phyloP scores from a whole-genome alignment of 2,113 vertebrate genomes.

The Eolophus roseicapilla region DNA sequence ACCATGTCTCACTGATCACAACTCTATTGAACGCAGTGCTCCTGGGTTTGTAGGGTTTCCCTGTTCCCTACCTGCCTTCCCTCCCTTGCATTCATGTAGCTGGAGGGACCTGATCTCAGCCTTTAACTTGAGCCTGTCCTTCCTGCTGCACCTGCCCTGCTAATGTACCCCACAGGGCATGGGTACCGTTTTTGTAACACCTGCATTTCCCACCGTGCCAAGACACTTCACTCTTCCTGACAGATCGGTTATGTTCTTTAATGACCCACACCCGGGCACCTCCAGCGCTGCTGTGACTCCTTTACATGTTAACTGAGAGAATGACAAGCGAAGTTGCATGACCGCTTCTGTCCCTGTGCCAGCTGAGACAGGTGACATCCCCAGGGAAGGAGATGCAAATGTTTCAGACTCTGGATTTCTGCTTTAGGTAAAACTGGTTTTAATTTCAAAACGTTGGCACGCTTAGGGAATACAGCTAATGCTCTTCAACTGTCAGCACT shows the following conservation, averaged over 20 bases:
- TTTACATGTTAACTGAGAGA: not conserved
- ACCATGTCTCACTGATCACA: not conserved
- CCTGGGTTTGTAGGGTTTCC: accelerated
- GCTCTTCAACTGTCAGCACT: not conserved
- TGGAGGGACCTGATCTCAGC: not conserved
- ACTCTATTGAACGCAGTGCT: not conserved
- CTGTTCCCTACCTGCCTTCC: not conserved
- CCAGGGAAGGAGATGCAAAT: not conserved
- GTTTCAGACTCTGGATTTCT: not conserved
- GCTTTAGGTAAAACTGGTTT: not conserved
- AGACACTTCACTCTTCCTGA: not conserved
- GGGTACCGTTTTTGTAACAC: accelerated
- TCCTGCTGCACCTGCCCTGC: accelerated
- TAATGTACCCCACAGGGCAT: not conserved
- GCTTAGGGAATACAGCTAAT: not conserved
- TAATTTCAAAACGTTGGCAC: not conserved
- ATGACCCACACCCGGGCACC: not conserved
- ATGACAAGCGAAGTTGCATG: not conserved
- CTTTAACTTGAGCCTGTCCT: not conserved
- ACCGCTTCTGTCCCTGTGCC: not conserved
- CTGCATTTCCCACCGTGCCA: not conserved
- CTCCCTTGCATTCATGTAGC: accelerated
- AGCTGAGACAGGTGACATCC: accelerated
- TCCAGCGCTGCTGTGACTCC: not conserved
- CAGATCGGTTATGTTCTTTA: accelerated